Base-by-base conservation (phyloP, 2,888 invertebrate species). In the Megastigmus dorsalis region DNA sequence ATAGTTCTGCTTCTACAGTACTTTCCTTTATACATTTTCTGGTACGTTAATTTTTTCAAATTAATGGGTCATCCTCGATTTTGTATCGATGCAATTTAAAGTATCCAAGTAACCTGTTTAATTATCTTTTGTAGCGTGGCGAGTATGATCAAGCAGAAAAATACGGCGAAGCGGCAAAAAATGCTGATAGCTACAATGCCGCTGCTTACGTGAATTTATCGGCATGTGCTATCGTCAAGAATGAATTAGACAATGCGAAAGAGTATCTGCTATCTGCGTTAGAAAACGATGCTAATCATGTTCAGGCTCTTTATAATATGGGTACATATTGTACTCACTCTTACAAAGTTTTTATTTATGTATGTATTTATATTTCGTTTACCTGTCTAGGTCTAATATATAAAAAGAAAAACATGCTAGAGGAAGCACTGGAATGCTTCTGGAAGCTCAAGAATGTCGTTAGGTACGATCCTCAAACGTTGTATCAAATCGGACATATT, bases 161-260 rank as follows among this genome's bases (percentile, higher is more conserved):
- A 87, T 96, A 92, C 88, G 94, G 92, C 38, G 93, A 92, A 88
- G 90, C 92, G 81, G 95, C 94, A 36, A 91, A 94, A 80, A 91
- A 92, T 80, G 91, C 93, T 7, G 95, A 95, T 82, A 91, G 92
- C 73, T 94, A 94, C 81, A 96, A 94, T 88, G 92, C 95, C 0
- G 92, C 93, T 82, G 96, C 95, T 5, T 92, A 94, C 82, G 95
- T 97, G 2, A 97, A 97, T 89, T 91, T 95, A 82, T 95, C 96
- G 5, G 95, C 95, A 80, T 94, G 95, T 80, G 91, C 93, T 74
- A 93, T 93, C 84, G 90, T 91, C 48, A 92, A 91, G 82, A 92
- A 91, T 26, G 93, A 95, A 77, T 89, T 91, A 52, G 93, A 93
- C 75, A 92, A 92, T 81, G 95, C 95, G 0, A 90, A 92, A 76